These are phyloP conservation scores for Apostichopus japonicus DNA, from an alignment of 35 echinoderm and acorn worm species.

Conservation along the genomic window DNA sequence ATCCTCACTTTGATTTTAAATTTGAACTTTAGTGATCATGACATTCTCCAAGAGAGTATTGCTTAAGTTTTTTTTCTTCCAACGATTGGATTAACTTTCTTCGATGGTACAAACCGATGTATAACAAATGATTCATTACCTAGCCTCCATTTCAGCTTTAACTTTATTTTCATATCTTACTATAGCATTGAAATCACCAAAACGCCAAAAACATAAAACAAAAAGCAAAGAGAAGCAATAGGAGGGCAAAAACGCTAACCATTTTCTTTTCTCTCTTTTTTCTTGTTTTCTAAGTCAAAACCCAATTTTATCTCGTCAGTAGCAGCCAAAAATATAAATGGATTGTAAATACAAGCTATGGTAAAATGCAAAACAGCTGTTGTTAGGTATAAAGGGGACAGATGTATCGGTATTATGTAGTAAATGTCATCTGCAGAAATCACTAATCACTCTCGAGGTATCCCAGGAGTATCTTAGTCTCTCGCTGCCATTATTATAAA, in stretches of 20 bases:
- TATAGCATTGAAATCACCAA: not conserved
- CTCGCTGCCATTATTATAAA: constrained; percentile 20
- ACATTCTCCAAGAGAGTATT: not conserved
- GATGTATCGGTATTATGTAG: constrained; percentile 18
- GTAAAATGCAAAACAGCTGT: constrained; percentile 31
- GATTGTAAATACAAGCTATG: not conserved
- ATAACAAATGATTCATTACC: not conserved
- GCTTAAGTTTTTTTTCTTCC: not conserved
- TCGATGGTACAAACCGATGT: not conserved
- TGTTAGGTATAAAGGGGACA: constrained; percentile 36
- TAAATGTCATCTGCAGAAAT: constrained; percentile 35
- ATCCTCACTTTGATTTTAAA: too few species aligned
- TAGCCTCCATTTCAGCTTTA: not conserved
- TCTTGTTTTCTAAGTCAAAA: not conserved
- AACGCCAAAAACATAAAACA: not conserved
- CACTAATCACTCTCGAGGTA: constrained; percentile 20
- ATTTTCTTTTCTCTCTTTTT: not conserved
- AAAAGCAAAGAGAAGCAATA: not conserved
- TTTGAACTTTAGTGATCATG: not conserved
- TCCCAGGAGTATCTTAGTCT: constrained; percentile 22
- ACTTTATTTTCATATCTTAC: not conserved
- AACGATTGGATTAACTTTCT: constrained; percentile 1
- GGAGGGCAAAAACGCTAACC: not conserved
- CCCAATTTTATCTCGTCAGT: constrained; percentile 1
- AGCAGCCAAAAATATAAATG: not conserved